Evolutionary conservation across 2,113 vertebrate genomes (phyloP).

Genomic region (Corvus moneduloides): DNA sequence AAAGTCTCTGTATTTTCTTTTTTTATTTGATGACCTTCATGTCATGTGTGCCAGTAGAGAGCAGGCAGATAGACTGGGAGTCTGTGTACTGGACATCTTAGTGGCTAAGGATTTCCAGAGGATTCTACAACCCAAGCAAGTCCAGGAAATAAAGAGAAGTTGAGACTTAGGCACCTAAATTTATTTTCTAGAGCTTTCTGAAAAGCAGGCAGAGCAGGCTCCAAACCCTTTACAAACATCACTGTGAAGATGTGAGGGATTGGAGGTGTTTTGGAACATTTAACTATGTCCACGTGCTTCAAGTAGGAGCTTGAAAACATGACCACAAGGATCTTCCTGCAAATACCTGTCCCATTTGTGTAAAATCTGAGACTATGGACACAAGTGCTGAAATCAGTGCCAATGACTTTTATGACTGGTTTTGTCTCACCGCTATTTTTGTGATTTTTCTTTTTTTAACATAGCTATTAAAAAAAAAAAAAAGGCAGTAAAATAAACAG

Average conservation of each 20-base stretch:
- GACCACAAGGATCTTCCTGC: not conserved
- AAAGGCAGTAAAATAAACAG: not conserved
- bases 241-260: not conserved
- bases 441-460: not conserved
- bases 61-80: not conserved
- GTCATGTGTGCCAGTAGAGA: not conserved
- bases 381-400: not conserved
- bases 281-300: not conserved
- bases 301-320: not conserved
- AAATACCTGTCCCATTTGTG: not conserved
- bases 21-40: not conserved
- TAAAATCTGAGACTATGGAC: not conserved
- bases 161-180: not conserved
- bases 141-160: not conserved
- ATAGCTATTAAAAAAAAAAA: not conserved
- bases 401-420: not conserved
- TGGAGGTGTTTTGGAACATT: not conserved
- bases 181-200: not conserved
- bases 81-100: not conserved
- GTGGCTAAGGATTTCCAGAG: not conserved
- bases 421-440: not conserved
- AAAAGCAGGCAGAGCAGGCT: not conserved
- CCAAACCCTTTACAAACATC: not conserved
- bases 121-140: not conserved
- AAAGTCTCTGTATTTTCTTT: not conserved